Evolutionary conservation across 1,140 invertebrate species (phyloP), one percentile per base, ranked within the genome.

Genomic region (Drosophila guanche): DNA sequence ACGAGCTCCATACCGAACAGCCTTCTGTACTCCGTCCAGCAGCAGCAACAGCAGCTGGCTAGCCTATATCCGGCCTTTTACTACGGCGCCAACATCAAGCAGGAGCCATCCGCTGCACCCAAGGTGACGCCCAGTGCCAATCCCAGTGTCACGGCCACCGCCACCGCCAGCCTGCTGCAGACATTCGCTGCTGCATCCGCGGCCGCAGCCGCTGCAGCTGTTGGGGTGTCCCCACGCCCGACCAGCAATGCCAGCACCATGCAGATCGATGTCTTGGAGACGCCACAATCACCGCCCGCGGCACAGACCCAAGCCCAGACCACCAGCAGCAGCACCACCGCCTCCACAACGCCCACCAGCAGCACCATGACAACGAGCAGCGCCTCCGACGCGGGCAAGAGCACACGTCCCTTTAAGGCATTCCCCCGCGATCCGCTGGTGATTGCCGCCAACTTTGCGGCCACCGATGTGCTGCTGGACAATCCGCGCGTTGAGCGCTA

Each of bases 371-470:
- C 41, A n/a, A 2, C 6, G 55, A 52, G 16, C n/a, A 37, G 33
- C 33, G 33, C 33, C 33, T 12, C 33, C 33, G 33, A 37, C 33
- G 12, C 14, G 0, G 37, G 47, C 8, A 90, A 90, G 53, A 76
- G 46, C 5, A 91, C 93, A 0, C 93, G 94, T 29, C 95, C 93
- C 2, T 96, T 96, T 78, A 95, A 96, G 90, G 95, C 95, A 0
- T 96, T 95, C 73, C 94, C 95, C 0, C 94, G 94, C 58, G 94
- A 95, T 81, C 94, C 95, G 0, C 69, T 95, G 0, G 91, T 92
- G 0, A 92, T 95, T 4, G 93, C 93, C 0, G 89, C 93, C 0
- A 92, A 92, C 3, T 90, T 92, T 42, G 89, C 91, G 0, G 80
- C 92, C 6, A 85, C 90, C 6, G 92, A 93, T 71, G 66, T 92